phyloP scores from a whole-genome alignment of 2,797 vertebrate species.

The Lepilemur ruficaudatus region DNA sequence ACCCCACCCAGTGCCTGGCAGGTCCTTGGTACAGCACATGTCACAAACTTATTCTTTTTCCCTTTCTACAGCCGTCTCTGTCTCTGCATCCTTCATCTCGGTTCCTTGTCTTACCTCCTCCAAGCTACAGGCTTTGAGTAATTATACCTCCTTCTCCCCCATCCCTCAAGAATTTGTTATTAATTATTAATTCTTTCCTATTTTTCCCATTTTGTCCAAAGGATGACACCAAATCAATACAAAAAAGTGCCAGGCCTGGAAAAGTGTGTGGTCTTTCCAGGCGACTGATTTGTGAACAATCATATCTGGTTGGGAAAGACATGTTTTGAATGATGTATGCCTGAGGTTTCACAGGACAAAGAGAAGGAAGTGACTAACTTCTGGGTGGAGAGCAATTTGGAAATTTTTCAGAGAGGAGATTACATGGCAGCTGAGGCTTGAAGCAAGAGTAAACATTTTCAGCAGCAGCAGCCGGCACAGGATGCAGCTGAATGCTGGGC shows the following conservation, averaged over 20 bases:
- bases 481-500: not conserved
- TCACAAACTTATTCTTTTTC: not conserved
- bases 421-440: not conserved
- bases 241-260: not conserved
- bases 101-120: not conserved
- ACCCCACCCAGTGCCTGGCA: fast-evolving
- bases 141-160: not conserved
- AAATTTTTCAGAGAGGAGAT: not conserved
- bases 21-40: fast-evolving
- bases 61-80: not conserved
- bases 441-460: not conserved
- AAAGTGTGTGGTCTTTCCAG: not conserved
- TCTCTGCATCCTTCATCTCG: not conserved
- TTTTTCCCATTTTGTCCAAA: not conserved
- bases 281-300: not conserved
- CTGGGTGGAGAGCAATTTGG: not conserved
- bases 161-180: not conserved
- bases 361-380: not conserved
- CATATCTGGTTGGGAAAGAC: not conserved
- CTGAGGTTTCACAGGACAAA: not conserved
- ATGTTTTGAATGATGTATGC: not conserved
- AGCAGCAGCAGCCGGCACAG: not conserved
- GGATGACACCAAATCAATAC: not conserved
- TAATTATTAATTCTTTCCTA: not conserved
- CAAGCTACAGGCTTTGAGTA: not conserved